Percentiles rank a stretch among this genome's conserved stretches.
These are phyloP conservation scores for Bothrops alternatus DNA, from an alignment of 2,797 vertebrate genomes.

Conservation along the genomic window DNA sequence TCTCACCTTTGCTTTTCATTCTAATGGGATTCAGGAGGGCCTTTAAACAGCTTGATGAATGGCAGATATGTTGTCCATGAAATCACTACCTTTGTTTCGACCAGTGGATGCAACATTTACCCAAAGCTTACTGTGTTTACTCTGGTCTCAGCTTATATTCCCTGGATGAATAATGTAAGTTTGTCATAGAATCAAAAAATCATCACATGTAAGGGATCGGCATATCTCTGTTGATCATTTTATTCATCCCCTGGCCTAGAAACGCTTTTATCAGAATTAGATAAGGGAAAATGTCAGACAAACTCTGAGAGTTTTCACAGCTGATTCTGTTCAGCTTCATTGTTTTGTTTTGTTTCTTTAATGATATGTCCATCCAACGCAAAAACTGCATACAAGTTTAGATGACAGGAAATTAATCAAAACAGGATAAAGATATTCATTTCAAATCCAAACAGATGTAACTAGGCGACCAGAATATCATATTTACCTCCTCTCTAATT, in stretches of 20 bases:
- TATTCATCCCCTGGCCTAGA: background rate
- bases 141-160: slow-evolving; percentile 80
- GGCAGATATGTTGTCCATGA: slow-evolving; percentile 81
- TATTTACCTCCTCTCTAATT: background rate
- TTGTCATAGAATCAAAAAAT: background rate
- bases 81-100: slow-evolving; percentile 88
- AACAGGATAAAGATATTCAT: background rate
- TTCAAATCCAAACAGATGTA: background rate
- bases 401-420: background rate
- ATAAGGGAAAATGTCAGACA: background rate
- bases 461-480: background rate
- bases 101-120: slow-evolving; percentile 77
- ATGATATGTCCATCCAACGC: background rate
- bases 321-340: background rate
- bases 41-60: slow-evolving; percentile 80
- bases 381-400: background rate
- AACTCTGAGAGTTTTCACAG: background rate
- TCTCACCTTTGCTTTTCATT: slow-evolving; percentile 2
- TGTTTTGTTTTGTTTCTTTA: background rate
- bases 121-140: slow-evolving; percentile 87
- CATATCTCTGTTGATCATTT: background rate
- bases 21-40: slow-evolving; percentile 89
- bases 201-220: background rate
- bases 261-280: background rate
- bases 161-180: slow-evolving; percentile 85